A percentile compares a stretch with the other conserved stretches of the same genome.
These are phyloP conservation scores for Chrysoperla carnea DNA, from an alignment of 1,140 invertebrate genomes.

Conservation along the genomic window DNA sequence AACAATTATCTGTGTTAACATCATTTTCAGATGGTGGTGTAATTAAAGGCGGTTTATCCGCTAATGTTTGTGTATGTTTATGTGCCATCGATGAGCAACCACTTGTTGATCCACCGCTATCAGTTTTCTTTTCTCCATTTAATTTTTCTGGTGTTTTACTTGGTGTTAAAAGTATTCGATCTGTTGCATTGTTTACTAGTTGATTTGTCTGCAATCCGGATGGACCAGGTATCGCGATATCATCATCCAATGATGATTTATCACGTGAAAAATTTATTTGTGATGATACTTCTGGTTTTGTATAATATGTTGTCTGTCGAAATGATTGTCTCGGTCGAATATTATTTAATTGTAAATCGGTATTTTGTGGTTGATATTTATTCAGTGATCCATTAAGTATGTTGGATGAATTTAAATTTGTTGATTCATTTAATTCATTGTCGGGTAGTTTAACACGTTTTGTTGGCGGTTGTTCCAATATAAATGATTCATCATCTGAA, in stretches of 20 bases:
- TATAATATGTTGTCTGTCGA: not conserved
- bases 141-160: slow-evolving; percentile 5
- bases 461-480: slow-evolving; percentile 21
- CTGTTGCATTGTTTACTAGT: not conserved
- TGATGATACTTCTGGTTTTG: too few relatives aligned
- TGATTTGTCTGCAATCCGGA: slow-evolving; percentile 11
- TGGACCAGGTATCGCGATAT: slow-evolving; percentile 15
- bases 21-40: not conserved
- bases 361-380: not conserved
- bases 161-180: slow-evolving; percentile 7
- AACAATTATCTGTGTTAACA: slow-evolving; percentile 1
- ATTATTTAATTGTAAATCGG: slow-evolving; percentile 7
- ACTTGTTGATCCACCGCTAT: slow-evolving; percentile 21
- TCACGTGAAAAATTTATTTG: not conserved
- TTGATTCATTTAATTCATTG: slow-evolving; percentile 14
- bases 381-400: not conserved
- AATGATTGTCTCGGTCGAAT: slow-evolving; percentile 3
- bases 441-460: slow-evolving; percentile 22
- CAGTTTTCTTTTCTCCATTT: slow-evolving; percentile 16
- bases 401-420: not conserved
- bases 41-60: not conserved
- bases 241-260: slow-evolving; percentile 4
- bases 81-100: slow-evolving; percentile 18
- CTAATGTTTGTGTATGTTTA: slow-evolving; percentile 13
- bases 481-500: slow-evolving; percentile 19